Evolutionary conservation across 2,888 invertebrate genomes (phyloP).

Genomic region (Neoitamus cyanurus): DNA sequence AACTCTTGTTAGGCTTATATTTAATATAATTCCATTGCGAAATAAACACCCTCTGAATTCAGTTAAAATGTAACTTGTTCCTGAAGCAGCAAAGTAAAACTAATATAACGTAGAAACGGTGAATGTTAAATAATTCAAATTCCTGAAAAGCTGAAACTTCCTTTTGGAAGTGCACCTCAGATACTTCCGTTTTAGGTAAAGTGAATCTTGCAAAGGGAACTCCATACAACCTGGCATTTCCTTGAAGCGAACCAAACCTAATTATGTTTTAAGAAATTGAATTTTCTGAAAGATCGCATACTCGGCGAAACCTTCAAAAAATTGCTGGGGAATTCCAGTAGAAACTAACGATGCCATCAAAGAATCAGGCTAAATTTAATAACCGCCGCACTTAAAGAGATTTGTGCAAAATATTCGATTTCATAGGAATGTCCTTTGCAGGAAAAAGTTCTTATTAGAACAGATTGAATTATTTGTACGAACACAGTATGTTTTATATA

Average conservation of each 20-base stretch:
- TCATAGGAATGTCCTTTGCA: neutral
- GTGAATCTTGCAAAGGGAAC: neutral
- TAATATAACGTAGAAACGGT: neutral
- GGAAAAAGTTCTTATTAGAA: neutral
- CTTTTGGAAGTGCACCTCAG: neutral
- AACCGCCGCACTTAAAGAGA: neutral
- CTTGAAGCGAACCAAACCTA: neutral
- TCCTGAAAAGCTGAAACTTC: neutral
- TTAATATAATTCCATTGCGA: neutral
- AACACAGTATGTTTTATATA: neutral
- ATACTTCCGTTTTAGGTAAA: neutral
- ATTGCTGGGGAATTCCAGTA: neutral
- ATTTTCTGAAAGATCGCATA: neutral
- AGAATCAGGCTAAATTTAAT: neutral
- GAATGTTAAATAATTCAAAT: neutral
- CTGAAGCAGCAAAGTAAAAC: neutral
- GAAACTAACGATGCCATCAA: neutral
- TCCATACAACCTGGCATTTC: neutral
- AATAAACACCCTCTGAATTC: neutral
- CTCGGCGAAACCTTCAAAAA: neutral
- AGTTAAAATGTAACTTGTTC: neutral
- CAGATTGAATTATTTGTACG: neutral
- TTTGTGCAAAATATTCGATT: conserved; percentile 1
- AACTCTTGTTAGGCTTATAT: neutral
- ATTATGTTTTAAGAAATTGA: neutral